A percentile compares a stretch with the other conserved stretches of the same genome.
These are phyloP conservation scores for Enteromius trimaculatus DNA, from an alignment of 2,797 vertebrate genomes.

Conservation along the genomic window DNA sequence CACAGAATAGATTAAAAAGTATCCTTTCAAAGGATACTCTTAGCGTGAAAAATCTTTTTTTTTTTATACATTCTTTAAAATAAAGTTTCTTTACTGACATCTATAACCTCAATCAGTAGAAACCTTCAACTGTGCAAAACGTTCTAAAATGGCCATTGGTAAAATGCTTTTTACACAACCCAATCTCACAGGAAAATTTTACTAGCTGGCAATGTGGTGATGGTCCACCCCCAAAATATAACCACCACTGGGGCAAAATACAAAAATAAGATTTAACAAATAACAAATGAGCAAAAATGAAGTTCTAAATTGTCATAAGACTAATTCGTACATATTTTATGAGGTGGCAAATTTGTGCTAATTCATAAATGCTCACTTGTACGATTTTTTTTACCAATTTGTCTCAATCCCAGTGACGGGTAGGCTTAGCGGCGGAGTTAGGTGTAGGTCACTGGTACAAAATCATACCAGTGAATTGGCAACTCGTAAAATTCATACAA, in stretches of 20 bases:
- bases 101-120: not conserved
- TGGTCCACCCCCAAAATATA: not conserved
- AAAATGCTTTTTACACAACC: not conserved
- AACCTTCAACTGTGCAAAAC: not conserved
- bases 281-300: not conserved
- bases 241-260: not conserved
- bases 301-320: not conserved
- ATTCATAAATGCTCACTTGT: too few relatives aligned
- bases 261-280: not conserved
- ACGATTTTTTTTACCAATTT: too few relatives aligned
- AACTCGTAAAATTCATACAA: too few relatives aligned
- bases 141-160: not conserved
- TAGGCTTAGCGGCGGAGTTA: too few relatives aligned
- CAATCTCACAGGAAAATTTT: not conserved
- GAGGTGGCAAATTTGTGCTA: too few relatives aligned
- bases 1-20: not conserved
- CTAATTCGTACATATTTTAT: not conserved
- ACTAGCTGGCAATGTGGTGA: not conserved
- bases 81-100: not conserved
- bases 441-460: too few relatives aligned
- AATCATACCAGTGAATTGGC: too few relatives aligned
- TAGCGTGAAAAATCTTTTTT: not conserved
- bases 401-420: too few relatives aligned
- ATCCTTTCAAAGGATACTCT: not conserved
- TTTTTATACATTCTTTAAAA: not conserved